Evolutionary conservation across 2,888 invertebrate genomes (phyloP).

Genomic region (Muscina levida): DNA sequence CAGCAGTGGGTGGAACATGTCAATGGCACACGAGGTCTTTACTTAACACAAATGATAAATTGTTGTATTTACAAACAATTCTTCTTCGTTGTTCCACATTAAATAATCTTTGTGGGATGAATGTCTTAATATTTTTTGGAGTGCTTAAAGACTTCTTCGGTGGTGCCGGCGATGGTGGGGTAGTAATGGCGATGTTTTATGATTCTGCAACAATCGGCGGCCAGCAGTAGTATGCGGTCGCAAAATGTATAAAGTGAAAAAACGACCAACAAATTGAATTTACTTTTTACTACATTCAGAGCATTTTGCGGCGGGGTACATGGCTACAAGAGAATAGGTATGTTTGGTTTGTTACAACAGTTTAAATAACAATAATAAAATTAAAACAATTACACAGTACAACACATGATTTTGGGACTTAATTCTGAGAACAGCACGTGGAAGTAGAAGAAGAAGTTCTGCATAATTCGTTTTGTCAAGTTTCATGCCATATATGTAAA

Average conservation of each 20-base stretch:
- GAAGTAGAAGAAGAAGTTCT: too few species aligned
- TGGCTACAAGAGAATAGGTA: too few species aligned
- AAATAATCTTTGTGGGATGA: constrained; percentile 19
- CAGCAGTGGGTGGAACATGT: constrained; percentile 24
- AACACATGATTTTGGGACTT: too few species aligned
- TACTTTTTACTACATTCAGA: constrained; percentile 12
- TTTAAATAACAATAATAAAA: too few species aligned
- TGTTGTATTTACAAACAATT: constrained; percentile 59
- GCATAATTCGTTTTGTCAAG: too few species aligned
- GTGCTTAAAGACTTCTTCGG: not conserved
- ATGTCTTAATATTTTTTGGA: constrained; percentile 26
- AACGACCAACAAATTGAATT: constrained; percentile 40
- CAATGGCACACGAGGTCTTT: constrained; percentile 44
- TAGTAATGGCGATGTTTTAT: constrained; percentile 7
- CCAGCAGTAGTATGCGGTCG: not conserved
- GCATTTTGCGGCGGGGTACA: too few species aligned
- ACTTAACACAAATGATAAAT: constrained; percentile 61
- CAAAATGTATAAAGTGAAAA: constrained; percentile 30
- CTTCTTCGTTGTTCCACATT: constrained; percentile 37
- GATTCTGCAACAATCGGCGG: constrained; percentile 6
- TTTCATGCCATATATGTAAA: too few species aligned
- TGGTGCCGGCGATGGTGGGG: too few species aligned
- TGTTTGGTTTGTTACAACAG: too few species aligned
- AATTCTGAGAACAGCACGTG: too few species aligned
- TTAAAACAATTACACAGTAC: too few species aligned